phyloP scores from a whole-genome alignment of 1,140 invertebrate species.

The Plectrocnemia conspersa region DNA sequence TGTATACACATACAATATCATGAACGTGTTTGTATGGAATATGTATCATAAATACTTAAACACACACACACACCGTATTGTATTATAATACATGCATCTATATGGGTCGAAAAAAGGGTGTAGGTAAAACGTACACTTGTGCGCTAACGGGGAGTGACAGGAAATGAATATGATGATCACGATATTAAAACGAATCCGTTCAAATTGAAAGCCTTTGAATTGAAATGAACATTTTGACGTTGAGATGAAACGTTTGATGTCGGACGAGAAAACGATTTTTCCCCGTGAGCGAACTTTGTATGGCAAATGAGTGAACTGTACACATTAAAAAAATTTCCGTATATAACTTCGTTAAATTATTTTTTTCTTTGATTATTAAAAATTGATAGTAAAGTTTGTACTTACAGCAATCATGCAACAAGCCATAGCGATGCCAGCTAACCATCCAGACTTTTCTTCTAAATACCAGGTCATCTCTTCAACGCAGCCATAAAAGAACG shows the following conservation, averaged over 20 bases:
- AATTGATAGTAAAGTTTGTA: conserved; percentile 26
- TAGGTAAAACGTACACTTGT: conserved; percentile 9
- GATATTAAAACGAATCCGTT: conserved; percentile 29
- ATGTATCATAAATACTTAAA: too few relatives aligned
- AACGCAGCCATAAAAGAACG: conserved; percentile 80
- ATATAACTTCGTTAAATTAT: neutral
- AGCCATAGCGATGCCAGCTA: conserved; percentile 70
- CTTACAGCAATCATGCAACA: conserved; percentile 71
- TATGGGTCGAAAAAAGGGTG: conserved; percentile 21
- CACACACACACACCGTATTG: too few relatives aligned
- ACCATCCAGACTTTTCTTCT: conserved; percentile 75
- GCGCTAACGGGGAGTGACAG: neutral
- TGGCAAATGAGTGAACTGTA: neutral
- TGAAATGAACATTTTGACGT: conserved; percentile 25
- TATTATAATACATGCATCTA: too few relatives aligned
- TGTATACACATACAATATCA: too few relatives aligned
- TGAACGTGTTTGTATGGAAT: too few relatives aligned
- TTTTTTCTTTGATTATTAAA: neutral
- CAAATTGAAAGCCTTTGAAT: conserved; percentile 27
- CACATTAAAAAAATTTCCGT: neutral
- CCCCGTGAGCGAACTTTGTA: neutral
- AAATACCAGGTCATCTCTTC: conserved; percentile 81
- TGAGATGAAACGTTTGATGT: conserved; percentile 25
- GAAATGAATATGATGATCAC: conserved; percentile 26
- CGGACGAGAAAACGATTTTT: neutral